phyloP scores from a whole-genome alignment of 2,888 invertebrate genomes.

The Oeneis ivallda region DNA sequence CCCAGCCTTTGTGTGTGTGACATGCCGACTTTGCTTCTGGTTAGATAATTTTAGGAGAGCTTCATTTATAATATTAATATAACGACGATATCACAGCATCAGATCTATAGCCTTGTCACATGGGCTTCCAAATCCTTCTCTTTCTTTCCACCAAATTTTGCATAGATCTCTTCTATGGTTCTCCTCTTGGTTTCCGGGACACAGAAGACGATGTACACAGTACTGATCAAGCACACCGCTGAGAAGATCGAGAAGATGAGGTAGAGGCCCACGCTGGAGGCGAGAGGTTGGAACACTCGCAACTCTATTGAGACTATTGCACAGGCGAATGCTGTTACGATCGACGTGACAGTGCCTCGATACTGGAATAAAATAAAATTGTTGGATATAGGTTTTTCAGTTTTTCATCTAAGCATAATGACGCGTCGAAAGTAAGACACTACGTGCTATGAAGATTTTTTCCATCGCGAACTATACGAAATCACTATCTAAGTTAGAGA shows the following conservation, averaged over 20 bases:
- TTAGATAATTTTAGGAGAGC: too few relatives aligned
- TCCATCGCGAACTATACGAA: too few relatives aligned
- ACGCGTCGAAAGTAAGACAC: too few relatives aligned
- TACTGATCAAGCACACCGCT: constrained; percentile 65
- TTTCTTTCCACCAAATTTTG: constrained; percentile 60
- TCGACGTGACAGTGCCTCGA: constrained; percentile 71
- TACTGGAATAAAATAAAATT: constrained; percentile 51
- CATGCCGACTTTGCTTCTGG: too few relatives aligned
- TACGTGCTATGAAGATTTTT: too few relatives aligned
- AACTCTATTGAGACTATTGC: constrained; percentile 67
- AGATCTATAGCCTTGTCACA: constrained; percentile 62
- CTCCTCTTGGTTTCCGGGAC: constrained; percentile 72
- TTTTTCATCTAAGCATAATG: too few relatives aligned
- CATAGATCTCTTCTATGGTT: constrained; percentile 69
- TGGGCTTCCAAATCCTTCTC: constrained; percentile 60
- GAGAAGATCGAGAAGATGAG: constrained; percentile 70
- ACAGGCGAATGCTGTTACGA: constrained; percentile 71
- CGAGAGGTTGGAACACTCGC: constrained; percentile 68
- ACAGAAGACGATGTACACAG: constrained; percentile 60
- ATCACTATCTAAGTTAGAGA: too few relatives aligned
- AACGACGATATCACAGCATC: too few relatives aligned
- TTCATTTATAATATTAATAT: too few relatives aligned
- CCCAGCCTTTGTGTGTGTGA: too few relatives aligned
- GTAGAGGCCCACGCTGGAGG: constrained; percentile 58
- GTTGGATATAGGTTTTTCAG: too few relatives aligned